Conservation (phyloP, 2,888 invertebrate genomes). For the Bombylius discolor region DNA sequence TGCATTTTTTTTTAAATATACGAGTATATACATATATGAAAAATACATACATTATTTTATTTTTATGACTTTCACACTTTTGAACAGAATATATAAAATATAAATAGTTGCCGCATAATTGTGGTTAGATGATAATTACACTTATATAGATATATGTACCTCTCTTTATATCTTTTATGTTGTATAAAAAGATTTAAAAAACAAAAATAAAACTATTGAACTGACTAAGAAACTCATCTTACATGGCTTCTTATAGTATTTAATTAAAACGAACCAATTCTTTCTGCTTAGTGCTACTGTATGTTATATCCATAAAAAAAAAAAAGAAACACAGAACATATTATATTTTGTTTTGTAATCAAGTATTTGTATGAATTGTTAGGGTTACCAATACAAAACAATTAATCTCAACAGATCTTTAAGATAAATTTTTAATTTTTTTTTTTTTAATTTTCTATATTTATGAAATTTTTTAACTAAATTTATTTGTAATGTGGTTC, state of each 20-base stretch:
- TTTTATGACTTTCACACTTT: conserved; percentile 7
- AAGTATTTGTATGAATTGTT: neutral
- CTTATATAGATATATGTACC: no score
- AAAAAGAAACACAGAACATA: neutral
- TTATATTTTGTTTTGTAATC: neutral
- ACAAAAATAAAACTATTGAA: no score
- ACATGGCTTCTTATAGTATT: neutral
- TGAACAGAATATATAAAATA: neutral
- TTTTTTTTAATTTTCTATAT: no score
- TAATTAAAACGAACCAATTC: conserved; percentile 10
- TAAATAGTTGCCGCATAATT: neutral
- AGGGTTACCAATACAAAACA: neutral
- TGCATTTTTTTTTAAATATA: neutral
- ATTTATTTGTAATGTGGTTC: no score
- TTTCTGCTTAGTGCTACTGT: conserved; percentile 1
- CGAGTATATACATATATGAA: no score
- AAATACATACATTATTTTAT: neutral
- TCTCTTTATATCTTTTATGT: no score
- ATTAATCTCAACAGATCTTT: no score
- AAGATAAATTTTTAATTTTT: no score
- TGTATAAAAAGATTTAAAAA: no score
- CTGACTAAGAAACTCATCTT: neutral
- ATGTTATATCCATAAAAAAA: neutral
- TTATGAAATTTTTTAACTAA: no score
- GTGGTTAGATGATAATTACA: neutral